Base-by-base conservation (phyloP, 2,888 invertebrate genomes). In the Rhopalosiphum nymphaeae region DNA sequence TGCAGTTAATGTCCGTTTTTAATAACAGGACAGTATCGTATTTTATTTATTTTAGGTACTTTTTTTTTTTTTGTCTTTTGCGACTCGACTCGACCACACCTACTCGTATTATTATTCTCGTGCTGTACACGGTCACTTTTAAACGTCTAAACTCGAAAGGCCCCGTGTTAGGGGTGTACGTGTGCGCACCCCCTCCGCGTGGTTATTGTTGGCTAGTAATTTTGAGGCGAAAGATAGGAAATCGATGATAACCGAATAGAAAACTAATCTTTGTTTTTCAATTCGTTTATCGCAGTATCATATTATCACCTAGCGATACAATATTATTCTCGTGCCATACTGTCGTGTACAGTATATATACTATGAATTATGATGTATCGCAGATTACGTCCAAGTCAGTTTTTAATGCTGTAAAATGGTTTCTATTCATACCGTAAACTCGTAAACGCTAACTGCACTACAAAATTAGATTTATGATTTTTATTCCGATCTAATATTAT, bases 1-100 rank as follows among this genome's bases (percentile, higher is more conserved):
- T 78, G 78, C 78, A 36, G 78, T 78, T 78, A 78, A 78, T 78
- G 78, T 78, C 78, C 78, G 21, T 78, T 36, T 78, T 78, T 78
- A 36, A 78, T 78, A 78, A 78, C 36, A 78, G 16, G 21, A 36
- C 78, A 21, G 36, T 78, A 78, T 13, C 36, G 78, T 78, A 78
- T 78, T 78, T 78, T 78, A 78, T 78, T 78, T 78, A 78, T 78
- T 78, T 78, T 36, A 78, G 36, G 36, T 7, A 21, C 21, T 78
- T 78, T 78, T 78, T 78, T 57, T 25, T 57, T 57, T 56, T 56
- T 78, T 67, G 67, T 67, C 67, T 36, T 7, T 21, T 78, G 36
- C 21, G 21, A 78, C 36, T 1, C 36, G 36, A 42, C 36, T 78
- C 36, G 21, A 36, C 78, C 78, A 5, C 67, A n/a, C n/a, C 16